Evolutionary conservation across 2,888 invertebrate genomes (phyloP).

Genomic region (Escarpia spicata): DNA sequence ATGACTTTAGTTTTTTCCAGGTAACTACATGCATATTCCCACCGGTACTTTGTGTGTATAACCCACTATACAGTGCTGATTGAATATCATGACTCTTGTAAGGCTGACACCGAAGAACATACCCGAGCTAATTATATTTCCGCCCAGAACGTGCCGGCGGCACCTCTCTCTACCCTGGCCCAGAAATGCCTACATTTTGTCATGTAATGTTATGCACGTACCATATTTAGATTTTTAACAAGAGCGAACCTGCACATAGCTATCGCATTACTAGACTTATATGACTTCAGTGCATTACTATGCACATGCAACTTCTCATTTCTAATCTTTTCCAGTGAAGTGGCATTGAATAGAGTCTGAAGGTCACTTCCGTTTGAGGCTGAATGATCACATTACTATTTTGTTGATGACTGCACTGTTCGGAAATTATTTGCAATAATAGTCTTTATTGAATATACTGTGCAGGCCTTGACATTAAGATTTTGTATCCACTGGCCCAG

Average conservation of each 20-base stretch:
- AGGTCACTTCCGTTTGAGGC: not conserved
- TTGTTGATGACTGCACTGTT: no score
- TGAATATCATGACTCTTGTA: not conserved
- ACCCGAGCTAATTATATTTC: conserved; percentile 12
- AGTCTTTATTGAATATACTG: no score
- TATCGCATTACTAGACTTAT: not conserved
- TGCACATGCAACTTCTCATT: not conserved
- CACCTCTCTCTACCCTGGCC: not conserved
- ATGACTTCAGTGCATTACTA: not conserved
- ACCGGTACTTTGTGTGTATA: not conserved
- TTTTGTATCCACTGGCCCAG: no score
- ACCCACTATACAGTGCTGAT: not conserved
- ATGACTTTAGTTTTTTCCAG: conserved; percentile 18
- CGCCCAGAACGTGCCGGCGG: not conserved
- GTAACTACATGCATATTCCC: not conserved
- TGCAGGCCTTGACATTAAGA: no score
- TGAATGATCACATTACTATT: no score
- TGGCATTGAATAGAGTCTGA: not conserved
- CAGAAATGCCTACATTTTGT: not conserved
- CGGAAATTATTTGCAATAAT: no score
- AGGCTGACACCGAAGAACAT: not conserved
- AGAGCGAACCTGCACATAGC: not conserved
- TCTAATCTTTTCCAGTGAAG: not conserved
- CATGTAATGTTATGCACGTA: not conserved
- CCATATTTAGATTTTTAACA: not conserved